Percentiles rank a stretch among this genome's conserved stretches.
These are phyloP conservation scores for Endotricha flammealis DNA, from an alignment of 2,888 invertebrate species.

Conservation along the genomic window DNA sequence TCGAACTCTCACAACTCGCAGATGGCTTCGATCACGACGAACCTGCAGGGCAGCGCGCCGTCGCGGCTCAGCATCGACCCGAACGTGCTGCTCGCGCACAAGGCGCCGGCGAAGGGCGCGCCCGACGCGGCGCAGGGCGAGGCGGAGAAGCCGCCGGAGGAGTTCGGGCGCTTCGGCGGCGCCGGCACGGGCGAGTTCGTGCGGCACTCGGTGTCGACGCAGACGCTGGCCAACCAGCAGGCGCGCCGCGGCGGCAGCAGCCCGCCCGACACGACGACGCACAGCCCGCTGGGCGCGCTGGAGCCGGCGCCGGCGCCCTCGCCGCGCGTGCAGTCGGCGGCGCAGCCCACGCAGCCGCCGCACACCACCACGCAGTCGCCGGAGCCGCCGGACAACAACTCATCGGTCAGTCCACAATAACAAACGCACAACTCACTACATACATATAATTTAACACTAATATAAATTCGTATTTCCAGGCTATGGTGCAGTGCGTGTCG, in stretches of 20 bases:
- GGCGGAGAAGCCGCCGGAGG: slow-evolving; percentile 36
- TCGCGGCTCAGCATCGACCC: slow-evolving; percentile 79
- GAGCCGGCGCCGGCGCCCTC: slow-evolving; percentile 34
- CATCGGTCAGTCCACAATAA: slow-evolving; percentile 49
- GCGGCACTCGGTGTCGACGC: slow-evolving; percentile 86
- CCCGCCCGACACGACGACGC: slow-evolving; percentile 91
- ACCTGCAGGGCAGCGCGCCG: slow-evolving; percentile 45
- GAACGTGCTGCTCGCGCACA: slow-evolving; percentile 68
- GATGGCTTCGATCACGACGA: slow-evolving; percentile 42
- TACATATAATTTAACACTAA: neutral
- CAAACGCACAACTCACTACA: neutral
- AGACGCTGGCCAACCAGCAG: slow-evolving; percentile 78
- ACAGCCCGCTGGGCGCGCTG: slow-evolving; percentile 84
- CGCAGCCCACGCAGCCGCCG: slow-evolving; percentile 39
- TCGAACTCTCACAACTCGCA: slow-evolving; percentile 80
- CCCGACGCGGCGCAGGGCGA: slow-evolving; percentile 17
- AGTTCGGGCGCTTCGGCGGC: slow-evolving; percentile 29
- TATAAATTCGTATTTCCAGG: slow-evolving; percentile 54
- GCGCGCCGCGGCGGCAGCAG: slow-evolving; percentile 31
- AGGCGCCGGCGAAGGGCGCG: slow-evolving; percentile 33
- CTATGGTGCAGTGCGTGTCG: slow-evolving; percentile 92
- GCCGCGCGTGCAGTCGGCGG: slow-evolving; percentile 26
- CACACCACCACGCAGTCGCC: slow-evolving; percentile 70
- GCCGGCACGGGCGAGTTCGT: slow-evolving; percentile 28
- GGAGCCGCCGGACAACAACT: slow-evolving; percentile 58